Percentiles rank a stretch among this genome's conserved stretches.
Conservation (phyloP, 2,888 invertebrate genomes). For the Blastobasis adustella region DNA sequence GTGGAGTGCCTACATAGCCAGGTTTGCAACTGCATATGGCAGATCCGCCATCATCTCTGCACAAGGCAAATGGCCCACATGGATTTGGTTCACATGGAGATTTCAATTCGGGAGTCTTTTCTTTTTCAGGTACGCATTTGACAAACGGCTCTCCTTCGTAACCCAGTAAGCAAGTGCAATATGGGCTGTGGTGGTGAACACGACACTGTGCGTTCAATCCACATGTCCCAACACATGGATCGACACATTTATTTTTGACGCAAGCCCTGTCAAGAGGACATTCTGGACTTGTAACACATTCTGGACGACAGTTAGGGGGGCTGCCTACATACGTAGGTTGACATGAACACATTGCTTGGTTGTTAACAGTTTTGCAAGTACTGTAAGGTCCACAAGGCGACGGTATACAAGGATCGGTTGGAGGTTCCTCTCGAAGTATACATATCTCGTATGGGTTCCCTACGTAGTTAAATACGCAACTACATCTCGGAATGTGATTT, state of each 20-base stretch:
- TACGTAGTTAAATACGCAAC: constrained; percentile 77
- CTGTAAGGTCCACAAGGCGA: constrained; percentile 89
- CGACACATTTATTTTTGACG: constrained; percentile 82
- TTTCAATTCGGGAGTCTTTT: constrained; percentile 70
- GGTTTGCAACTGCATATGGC: constrained; percentile 78
- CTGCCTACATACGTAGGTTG: constrained; percentile 80
- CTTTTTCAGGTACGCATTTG: constrained; percentile 51
- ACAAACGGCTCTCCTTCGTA: constrained; percentile 86
- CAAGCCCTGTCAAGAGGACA: constrained; percentile 87
- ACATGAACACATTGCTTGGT: constrained; percentile 82
- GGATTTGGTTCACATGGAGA: constrained; percentile 79
- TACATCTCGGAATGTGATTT: constrained; percentile 85
- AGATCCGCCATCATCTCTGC: constrained; percentile 68
- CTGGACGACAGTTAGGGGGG: constrained; percentile 85
- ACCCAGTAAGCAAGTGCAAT: constrained; percentile 82
- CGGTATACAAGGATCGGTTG: constrained; percentile 80
- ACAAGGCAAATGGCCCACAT: constrained; percentile 80
- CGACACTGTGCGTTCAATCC: constrained; percentile 82
- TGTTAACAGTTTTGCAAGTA: constrained; percentile 77
- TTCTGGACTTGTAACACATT: constrained; percentile 86
- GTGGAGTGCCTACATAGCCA: constrained; percentile 80
- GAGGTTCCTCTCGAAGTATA: constrained; percentile 45
- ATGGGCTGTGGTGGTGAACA: constrained; percentile 79
- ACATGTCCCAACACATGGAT: constrained; percentile 87
- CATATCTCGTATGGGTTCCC: constrained; percentile 81